Evolutionary conservation across 2,113 vertebrate genomes (phyloP), one percentile per base, ranked within the genome.

Genomic region (Zosterops borbonicus): DNA sequence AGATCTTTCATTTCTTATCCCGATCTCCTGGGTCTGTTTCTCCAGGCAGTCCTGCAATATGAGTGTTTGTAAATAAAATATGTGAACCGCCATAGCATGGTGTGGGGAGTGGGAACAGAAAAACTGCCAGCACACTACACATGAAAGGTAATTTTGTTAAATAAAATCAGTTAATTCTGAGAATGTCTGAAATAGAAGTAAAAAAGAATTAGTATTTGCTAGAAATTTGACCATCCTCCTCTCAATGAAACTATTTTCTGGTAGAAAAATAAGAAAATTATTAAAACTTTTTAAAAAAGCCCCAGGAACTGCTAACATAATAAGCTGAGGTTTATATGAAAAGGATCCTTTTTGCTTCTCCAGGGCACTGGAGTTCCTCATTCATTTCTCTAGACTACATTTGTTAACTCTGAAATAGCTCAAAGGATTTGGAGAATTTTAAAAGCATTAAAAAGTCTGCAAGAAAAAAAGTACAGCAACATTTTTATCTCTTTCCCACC

Each of bases 401-500:
- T 83, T 82, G 9, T 92, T 94, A 94, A 92, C 74, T 91, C 52
- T 53, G 85, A 96, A 97, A 83, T 58, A 92, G 41, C 75, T 95
- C 44, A 87, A 69, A 96, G 67, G 58, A 81, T 42, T 65, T 42
- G 50, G 83, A 92, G 63, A 50, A 65, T 88, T 80, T 96, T 93
- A 73, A 97, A 96, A 94, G 33, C 46, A 83, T 41, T 77, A 35
- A 94, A 14, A 79, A 49, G 31, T 90, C 64, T 87, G 37, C n/a
- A 90, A 89, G 52, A 31, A 88, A 85, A 81, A 89, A 77, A n/a
- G 13, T 24, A 46, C 91, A 65, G 28, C 9, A 76, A 77, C 58
- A 86, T 87, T 97, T 97, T 96, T 93, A 95, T 96, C 87, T 96
- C 81, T 82, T 95, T 92, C 87, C 63, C 88, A 95, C 78, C 75